A percentile compares a stretch with the other conserved stretches of the same genome.
Evolutionary conservation across 2,113 vertebrate species (phyloP).

Genomic region (Mesembrinibis cayennensis): DNA sequence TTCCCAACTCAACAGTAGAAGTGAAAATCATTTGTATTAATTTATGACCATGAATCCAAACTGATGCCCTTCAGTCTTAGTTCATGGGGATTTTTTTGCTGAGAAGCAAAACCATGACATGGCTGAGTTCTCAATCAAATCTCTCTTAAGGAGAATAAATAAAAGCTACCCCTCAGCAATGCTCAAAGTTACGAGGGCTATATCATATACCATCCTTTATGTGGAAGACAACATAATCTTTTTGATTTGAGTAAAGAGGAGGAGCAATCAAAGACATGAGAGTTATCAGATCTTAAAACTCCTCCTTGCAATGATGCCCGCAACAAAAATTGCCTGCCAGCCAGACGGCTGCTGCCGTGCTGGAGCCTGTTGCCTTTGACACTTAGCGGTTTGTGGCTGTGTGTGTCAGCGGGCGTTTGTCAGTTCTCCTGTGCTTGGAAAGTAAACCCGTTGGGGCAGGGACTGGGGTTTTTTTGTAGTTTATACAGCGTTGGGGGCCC

Average conservation of each 20-base stretch:
- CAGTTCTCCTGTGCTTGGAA: background rate
- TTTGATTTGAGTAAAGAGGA: background rate
- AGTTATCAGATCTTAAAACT: background rate
- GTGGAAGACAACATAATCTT: background rate
- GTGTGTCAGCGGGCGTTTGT: background rate
- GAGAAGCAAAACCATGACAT: background rate
- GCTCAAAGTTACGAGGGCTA: background rate
- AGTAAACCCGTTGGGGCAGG: background rate
- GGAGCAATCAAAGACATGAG: background rate
- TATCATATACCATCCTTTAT: background rate
- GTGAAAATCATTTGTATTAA: background rate
- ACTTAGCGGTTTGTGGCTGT: fast-evolving
- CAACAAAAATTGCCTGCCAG: background rate
- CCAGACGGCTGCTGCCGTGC: fast-evolving
- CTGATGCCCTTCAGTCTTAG: background rate
- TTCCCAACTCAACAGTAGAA: background rate
- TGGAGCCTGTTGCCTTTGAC: background rate
- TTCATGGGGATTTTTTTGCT: background rate
- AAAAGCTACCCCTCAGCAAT: background rate
- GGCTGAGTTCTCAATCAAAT: background rate
- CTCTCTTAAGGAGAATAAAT: background rate
- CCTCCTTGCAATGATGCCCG: background rate
- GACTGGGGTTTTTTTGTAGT: fast-evolving
- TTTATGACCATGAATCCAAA: background rate
- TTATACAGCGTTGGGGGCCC: background rate